Conservation (phyloP, 92 coral and sea anemone species). For the Porites cylindrica region DNA sequence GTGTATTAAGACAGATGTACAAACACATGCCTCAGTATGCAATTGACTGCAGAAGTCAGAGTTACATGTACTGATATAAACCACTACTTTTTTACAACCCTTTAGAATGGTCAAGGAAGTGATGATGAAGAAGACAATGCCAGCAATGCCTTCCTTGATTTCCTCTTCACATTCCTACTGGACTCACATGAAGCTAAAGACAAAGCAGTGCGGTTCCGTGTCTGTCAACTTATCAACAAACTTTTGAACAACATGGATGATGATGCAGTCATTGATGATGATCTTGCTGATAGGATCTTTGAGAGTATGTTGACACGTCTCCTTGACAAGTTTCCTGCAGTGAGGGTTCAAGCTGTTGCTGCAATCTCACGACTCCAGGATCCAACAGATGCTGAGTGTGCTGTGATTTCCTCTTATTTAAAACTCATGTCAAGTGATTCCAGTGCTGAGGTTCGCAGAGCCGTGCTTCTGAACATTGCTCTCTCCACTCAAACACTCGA, state of each 20-base stretch:
- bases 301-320: slow-evolving; percentile 86
- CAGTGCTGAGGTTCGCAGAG: slow-evolving; percentile 89
- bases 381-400: slow-evolving; percentile 85
- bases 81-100: no score
- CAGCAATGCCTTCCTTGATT: slow-evolving; percentile 70
- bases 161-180: slow-evolving; percentile 75
- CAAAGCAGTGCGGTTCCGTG: slow-evolving; percentile 92
- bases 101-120: slow-evolving; percentile 47
- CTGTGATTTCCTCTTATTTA: slow-evolving; percentile 75
- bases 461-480: slow-evolving; percentile 79
- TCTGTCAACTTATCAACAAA: slow-evolving; percentile 92
- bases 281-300: slow-evolving; percentile 90
- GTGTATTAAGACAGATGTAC: no score
- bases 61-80: neutral
- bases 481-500: slow-evolving; percentile 77
- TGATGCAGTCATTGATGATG: slow-evolving; percentile 90
- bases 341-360: slow-evolving; percentile 89
- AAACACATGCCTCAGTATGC: no score
- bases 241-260: slow-evolving; percentile 86
- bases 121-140: slow-evolving; percentile 66
- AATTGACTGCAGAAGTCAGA: no score
- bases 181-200: slow-evolving; percentile 83
- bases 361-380: slow-evolving; percentile 94
- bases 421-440: slow-evolving; percentile 81
- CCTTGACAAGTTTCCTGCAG: slow-evolving; percentile 84